Evolutionary conservation across 23 tunicate species (phyloP), one percentile per base, ranked within the genome.

Genomic region (Styela plicata): DNA sequence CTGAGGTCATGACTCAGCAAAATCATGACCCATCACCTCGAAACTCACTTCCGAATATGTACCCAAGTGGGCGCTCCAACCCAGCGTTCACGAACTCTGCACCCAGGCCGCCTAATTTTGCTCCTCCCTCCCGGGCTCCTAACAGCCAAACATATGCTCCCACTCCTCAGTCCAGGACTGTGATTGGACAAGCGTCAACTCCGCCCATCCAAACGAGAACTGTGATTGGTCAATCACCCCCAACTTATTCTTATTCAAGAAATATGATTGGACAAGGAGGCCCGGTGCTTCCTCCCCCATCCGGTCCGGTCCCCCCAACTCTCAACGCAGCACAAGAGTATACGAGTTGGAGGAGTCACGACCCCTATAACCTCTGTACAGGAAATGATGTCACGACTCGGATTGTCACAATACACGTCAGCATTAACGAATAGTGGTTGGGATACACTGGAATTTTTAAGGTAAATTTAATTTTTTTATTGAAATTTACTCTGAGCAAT

Each of bases 381-480:
- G 23, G 96, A 81, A 37, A 74, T 90, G 20, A 80, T 90, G 19
- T 57, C 86, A 2, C 52, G 52, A 29, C 63, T 85, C 53, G 68
- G 83, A 17, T 37, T 90, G 19, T 29, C 63, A n/a, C 89, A 90
- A 18, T 90, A 90, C 80, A 76, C 79, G 18, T 22, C 77, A 1
- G 29, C 70, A 13, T 67, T 90, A 37, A 74, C 80, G 26, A 83
- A 77, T 19, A 90, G 62, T 52, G 96, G 96, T 0, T 90, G 96
- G 96, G 96, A 90, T 31, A 85, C 80, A 67, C 61, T 90, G 29
- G 96, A 90, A 53, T 90, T 90, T 68, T 67, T 90, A 1, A 74
- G 96, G 95, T 89, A 62, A 89, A 25, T n/a, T n/a, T n/a, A n/a
- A n/a, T n/a, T n/a, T n/a, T n/a, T n/a, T n/a, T n/a, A n/a, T n/a